These are phyloP conservation scores for Micrasema minimum DNA, from an alignment of 1,140 invertebrate species.

Conservation along the genomic window DNA sequence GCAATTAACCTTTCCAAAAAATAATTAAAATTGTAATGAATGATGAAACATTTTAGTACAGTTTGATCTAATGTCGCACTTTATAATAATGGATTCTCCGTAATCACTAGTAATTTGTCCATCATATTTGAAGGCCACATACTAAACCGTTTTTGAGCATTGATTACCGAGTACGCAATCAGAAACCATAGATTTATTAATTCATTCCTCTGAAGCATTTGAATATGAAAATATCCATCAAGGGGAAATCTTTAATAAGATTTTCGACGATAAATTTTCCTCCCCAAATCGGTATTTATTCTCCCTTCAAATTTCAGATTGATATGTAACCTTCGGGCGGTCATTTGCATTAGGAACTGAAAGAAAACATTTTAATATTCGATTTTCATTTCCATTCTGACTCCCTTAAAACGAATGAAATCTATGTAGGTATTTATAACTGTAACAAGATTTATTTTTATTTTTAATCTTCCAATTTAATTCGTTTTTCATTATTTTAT, in stretches of 20 bases:
- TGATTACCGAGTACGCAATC: background rate
- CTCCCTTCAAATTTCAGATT: constrained; percentile 15
- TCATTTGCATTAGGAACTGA: constrained; percentile 44
- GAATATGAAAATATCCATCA: constrained; percentile 15
- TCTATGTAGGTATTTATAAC: too few species aligned
- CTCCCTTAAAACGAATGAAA: too few species aligned
- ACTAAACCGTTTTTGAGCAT: too few species aligned
- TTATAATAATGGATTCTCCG: background rate
- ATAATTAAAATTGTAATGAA: too few species aligned
- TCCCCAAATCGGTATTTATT: constrained; percentile 4
- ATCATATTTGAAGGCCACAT: background rate
- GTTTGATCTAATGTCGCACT: background rate
- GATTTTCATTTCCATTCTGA: too few species aligned
- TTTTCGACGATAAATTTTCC: background rate
- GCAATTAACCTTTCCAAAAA: too few species aligned
- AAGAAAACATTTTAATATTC: constrained; percentile 18
- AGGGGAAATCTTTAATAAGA: background rate
- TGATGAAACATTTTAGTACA: background rate
- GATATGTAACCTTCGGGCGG: constrained; percentile 18
- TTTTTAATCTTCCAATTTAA: too few species aligned
- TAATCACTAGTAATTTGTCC: background rate
- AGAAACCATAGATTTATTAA: background rate
- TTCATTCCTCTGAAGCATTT: background rate
- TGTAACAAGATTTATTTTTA: too few species aligned
- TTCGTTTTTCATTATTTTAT: too few species aligned